Base-by-base conservation (phyloP, 35 echinoderm and acorn worm species). In the Ophioderma brevispina region DNA sequence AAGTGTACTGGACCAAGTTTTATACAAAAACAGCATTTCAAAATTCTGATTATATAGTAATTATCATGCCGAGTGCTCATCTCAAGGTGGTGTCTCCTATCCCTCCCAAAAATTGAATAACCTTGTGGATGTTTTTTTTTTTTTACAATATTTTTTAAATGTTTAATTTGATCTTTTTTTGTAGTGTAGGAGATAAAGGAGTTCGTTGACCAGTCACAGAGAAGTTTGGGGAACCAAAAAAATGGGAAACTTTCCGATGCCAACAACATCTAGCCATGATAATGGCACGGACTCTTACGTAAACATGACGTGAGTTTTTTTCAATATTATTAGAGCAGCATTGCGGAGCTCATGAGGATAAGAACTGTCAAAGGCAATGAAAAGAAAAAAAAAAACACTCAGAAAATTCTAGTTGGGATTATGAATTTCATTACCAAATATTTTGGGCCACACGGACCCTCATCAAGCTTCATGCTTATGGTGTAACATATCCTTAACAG, bases 401-500 rank as follows among this genome's bases (percentile, higher is more conserved):
- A 18, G 59, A 30, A 70, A 2, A 15, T 70, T 25, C 59, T 70
- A 3, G 10, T 15, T 70, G 59, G 59, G 36, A 41, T 35, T 46
- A 35, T 0, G 80, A 41, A 19, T 82, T n/a, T 82, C 42, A 28
- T 82, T 18, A 40, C 25, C 42, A 82, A 82, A 82, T 41, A 41
- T 46, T 1, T 82, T 1, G 80, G 80, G n/a, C 80, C 39, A 36
- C 17, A 40, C 17, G 38, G 80, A 82, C 80, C 80, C 13, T 1
- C 42, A 40, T 82, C 80, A 41, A 80, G 35, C 78, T 35, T 33
- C 78, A 36, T 80, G 78, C 25, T 33, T 80, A n/a, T 80, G 78
- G 78, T 80, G 78, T 35, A 37, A 37, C 38, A 80, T 80, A 3
- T 8, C 11, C 6, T n/a, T 36, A 21, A 3, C 2, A 2, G 78